Percentiles rank a stretch among this genome's conserved stretches.
These are phyloP conservation scores for Ormyrus thymus DNA, from an alignment of 2,888 invertebrate species.

Conservation along the genomic window DNA sequence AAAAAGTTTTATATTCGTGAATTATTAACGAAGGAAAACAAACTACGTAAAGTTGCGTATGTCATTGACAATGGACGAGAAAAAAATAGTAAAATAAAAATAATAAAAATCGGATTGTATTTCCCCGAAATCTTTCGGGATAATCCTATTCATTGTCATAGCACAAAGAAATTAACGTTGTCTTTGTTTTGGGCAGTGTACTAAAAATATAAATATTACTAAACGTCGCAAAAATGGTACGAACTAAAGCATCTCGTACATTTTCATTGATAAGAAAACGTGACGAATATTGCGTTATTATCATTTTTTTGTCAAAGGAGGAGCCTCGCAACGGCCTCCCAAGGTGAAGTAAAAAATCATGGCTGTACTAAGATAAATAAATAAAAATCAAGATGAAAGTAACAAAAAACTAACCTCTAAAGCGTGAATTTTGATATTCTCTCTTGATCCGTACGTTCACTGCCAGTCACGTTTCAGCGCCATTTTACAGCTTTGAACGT, in stretches of 20 bases:
- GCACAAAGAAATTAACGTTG: constrained; percentile 17
- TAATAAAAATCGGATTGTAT: not conserved
- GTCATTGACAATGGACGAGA: constrained; percentile 20
- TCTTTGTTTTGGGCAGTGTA: not conserved
- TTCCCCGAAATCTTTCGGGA: not conserved
- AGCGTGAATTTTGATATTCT: constrained; percentile 58
- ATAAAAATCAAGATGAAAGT: constrained; percentile 18
- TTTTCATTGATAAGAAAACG: constrained; percentile 38
- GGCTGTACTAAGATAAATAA: not conserved
- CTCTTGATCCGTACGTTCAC: constrained; percentile 62
- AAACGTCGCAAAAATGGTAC: constrained; percentile 40
- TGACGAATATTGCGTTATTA: constrained; percentile 14
- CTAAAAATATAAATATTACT: constrained; percentile 32
- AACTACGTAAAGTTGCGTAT: constrained; percentile 55
- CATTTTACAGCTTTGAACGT: constrained; percentile 64
- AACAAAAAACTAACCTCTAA: constrained; percentile 68
- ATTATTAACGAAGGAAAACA: constrained; percentile 34
- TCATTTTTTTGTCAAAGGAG: not conserved
- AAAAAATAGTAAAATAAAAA: constrained; percentile 21
- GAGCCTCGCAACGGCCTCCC: not conserved
- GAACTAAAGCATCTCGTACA: constrained; percentile 15
- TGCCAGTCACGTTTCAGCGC: constrained; percentile 69
- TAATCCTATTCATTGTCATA: not conserved
- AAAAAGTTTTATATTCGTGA: constrained; percentile 15
- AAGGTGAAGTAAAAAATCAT: not conserved